Percentiles rank a stretch among this genome's conserved stretches.
Evolutionary conservation across 2,888 invertebrate species (phyloP).

Genomic region (Brassicogethes aeneus): DNA sequence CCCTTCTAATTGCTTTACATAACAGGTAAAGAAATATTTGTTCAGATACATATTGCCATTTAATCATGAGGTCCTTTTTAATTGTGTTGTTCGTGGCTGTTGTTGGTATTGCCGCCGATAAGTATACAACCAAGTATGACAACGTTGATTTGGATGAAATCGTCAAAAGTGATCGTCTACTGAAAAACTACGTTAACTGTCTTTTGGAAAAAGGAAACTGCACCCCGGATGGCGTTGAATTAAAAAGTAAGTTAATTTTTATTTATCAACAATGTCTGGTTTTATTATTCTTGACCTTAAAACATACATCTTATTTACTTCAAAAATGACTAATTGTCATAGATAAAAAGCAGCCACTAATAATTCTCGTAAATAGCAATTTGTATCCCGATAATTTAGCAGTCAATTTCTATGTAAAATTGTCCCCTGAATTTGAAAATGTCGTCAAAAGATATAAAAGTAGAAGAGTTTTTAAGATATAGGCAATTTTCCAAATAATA

Average conservation of each 20-base stretch:
- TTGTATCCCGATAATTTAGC: no score
- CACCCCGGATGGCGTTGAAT: conserved; percentile 57
- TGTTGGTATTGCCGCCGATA: conserved; percentile 22
- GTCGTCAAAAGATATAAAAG: no score
- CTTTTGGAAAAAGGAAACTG: conserved; percentile 55
- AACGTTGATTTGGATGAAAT: conserved; percentile 60
- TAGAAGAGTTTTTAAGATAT: no score
- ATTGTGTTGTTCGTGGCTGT: conserved; percentile 7
- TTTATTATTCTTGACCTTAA: no score
- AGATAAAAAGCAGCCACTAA: no score
- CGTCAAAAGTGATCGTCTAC: conserved; percentile 53
- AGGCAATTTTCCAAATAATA: no score
- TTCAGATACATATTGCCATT: no score
- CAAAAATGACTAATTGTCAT: no score
- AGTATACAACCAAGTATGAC: conserved; percentile 62
- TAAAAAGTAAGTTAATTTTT: conserved; percentile 46
- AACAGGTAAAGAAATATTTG: background rate
- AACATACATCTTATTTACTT: no score
- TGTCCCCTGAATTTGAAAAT: no score
- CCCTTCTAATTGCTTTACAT: background rate
- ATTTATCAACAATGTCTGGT: background rate
- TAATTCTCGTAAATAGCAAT: no score
- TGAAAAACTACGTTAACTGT: conserved; percentile 61
- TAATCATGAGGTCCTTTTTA: conserved; percentile 8
- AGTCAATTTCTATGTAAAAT: no score